Evolutionary conservation across 2,797 vertebrate species (phyloP), one percentile per base, ranked within the genome.

Genomic region (Pangasius larnaudii): DNA sequence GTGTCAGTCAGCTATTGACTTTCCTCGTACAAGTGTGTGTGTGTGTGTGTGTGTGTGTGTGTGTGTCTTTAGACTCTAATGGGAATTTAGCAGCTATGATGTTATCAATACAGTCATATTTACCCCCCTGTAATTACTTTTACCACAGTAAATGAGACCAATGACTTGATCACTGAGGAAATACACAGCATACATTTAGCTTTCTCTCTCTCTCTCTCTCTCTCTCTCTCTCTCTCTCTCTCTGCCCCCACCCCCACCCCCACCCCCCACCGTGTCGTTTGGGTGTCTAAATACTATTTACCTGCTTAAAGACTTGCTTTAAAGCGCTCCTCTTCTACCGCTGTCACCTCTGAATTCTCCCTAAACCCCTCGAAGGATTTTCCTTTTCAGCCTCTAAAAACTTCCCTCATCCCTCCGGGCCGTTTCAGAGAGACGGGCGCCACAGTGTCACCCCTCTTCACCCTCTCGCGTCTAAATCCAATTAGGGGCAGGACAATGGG

Each of bases 1-100:
- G 96, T 96, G 97, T 97, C 93, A 97, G 96, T 97, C 94, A 96
- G 96, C 93, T 98, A 99, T 99, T 99, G 99, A 99, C 99, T 99
- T 99, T 98, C 97, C 98, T 97, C 97, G 99, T 98, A 99, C 42
- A 59, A 27, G 80, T 46, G 80, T 63, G 79, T 97, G 97, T 96
- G 96, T 96, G 97, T 82, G 58, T 65, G 80, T 51, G 81, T 46
- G 81, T 42, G 79, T 22, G 14, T 58, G 51, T 36, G 53, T 24
- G 51, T 51, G 18, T 69, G n/a, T 84, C 39, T 83, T 61, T 83
- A 53, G 46, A 84, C 27, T n/a, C 27, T 36, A 85, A 71, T 72
- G 65, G 83, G 39, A 13, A 58, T 85, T 58, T 58, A 39, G 30
- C 75, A 80, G n/a, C 36, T 59, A 63, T 79, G n/a, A 79, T 46